Evolutionary conservation across 2,797 vertebrate genomes (phyloP), one percentile per base, ranked within the genome.

Genomic region (Acrossocheilus wenchowensis): DNA sequence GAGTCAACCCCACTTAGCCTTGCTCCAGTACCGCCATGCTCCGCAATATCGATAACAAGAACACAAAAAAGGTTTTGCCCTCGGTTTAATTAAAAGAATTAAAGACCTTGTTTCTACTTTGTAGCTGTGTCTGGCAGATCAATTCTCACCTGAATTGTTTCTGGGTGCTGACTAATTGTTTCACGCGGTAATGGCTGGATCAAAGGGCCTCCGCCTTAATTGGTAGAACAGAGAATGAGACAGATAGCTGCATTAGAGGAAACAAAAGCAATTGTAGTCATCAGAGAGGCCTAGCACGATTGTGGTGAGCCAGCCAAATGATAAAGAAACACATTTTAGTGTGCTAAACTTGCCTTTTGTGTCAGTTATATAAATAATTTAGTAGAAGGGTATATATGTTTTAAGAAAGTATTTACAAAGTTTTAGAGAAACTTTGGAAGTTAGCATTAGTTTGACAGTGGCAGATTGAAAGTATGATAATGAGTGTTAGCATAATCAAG

Each of bases 71-170:
- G 71, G 87, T 90, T 89, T 90, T 62, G 10, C 88, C 89, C 87
- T 88, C 86, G 86, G 90, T 93, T 95, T 94, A 95, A 95, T 95
- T 94, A 94, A 93, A 93, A 92, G 90, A 93, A 95, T 95, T 95
- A 94, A 94, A 94, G 92, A 92, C 89, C 91, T 89, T 92, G 93
- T 94, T 91, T 91, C 85, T 87, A 81, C 86, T 87, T 89, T 90
- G 89, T 87, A 90, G 87, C 85, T 66, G 75, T 81, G 72, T 74
- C 84, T 43, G 73, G 60, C 39, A 26, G 85, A 91, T 95, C 93
- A 93, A 91, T 94, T 90, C 93, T 94, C 93, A 95, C 93, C 94
- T 95, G 93, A 93, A 91, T 90, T 87, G 82, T 84, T 83, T 90
- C 88, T 83, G 90, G 66, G 78, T 81, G 90, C 93, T 92, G 92